Conservation (phyloP, 2,113 vertebrate genomes). For the Podarcis raffonei region DNA sequence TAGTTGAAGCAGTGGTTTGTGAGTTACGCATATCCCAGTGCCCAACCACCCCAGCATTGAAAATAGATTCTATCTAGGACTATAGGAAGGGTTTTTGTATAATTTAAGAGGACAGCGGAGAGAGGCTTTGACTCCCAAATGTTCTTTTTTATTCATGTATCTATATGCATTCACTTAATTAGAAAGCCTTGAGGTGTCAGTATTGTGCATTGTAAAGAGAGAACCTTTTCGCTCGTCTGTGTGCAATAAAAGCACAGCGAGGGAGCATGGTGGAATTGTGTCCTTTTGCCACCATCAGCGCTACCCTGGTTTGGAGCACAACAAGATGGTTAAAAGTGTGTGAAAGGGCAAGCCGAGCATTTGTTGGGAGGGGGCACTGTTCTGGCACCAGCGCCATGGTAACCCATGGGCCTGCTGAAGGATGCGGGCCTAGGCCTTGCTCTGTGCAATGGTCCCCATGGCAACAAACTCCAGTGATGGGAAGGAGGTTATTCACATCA, state of each 20-base stretch:
- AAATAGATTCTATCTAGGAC: neutral
- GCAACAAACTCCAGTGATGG: neutral
- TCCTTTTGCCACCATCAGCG: neutral
- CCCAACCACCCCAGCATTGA: neutral
- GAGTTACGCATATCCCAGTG: neutral
- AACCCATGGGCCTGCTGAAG: constrained; percentile 5
- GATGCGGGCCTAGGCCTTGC: neutral
- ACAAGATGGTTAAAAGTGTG: neutral
- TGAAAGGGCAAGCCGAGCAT: neutral
- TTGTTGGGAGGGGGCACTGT: neutral
- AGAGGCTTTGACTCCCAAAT: neutral
- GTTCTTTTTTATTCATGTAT: neutral
- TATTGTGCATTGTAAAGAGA: neutral
- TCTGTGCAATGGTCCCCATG: constrained; percentile 5
- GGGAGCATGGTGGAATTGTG: no score
- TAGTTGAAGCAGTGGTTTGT: neutral
- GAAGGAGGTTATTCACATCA: neutral
- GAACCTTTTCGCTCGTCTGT: neutral
- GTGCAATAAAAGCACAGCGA: neutral
- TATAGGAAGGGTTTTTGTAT: neutral
- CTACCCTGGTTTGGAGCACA: neutral
- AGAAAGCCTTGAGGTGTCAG: neutral
- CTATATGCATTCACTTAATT: neutral
- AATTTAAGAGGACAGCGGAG: neutral
- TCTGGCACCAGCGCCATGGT: neutral